Percentiles rank a stretch among this genome's conserved stretches.
phyloP scores from a whole-genome alignment of 2,888 invertebrate genomes.

The Danaus chrysippus region DNA sequence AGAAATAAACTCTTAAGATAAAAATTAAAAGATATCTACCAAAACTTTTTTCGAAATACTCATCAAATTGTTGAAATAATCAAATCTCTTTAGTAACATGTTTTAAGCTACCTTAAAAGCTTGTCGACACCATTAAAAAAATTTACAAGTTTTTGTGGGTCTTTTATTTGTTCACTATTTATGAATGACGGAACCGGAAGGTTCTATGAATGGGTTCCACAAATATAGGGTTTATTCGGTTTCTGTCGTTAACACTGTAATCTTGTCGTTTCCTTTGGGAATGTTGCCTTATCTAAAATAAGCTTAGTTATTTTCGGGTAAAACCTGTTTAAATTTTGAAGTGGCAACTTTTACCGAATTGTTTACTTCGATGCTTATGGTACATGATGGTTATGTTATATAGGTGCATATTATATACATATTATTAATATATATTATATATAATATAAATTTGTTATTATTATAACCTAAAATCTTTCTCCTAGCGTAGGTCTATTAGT shows the following conservation, averaged over 20 bases:
- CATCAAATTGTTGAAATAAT: neutral
- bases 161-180: constrained; percentile 20
- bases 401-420: too few relatives aligned
- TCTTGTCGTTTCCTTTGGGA: constrained; percentile 15
- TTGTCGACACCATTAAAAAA: constrained; percentile 11
- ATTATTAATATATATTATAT: too few relatives aligned
- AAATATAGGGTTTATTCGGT: constrained; percentile 16
- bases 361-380: too few relatives aligned
- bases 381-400: too few relatives aligned
- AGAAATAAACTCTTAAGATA: too few relatives aligned
- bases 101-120: neutral
- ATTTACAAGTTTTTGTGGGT: constrained; percentile 13
- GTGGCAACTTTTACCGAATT: neutral
- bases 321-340: constrained; percentile 2
- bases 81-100: neutral
- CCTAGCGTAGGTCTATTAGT: too few relatives aligned
- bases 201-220: constrained; percentile 9
- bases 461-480: too few relatives aligned
- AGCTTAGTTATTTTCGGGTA: constrained; percentile 9
- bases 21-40: too few relatives aligned
- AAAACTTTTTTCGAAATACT: too few relatives aligned
- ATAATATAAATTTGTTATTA: too few relatives aligned
- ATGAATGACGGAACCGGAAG: constrained; percentile 20
- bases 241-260: constrained; percentile 14
- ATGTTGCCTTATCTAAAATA: constrained; percentile 7